Base-by-base conservation (phyloP, 2,797 vertebrate species). In the Anas bernieri region DNA sequence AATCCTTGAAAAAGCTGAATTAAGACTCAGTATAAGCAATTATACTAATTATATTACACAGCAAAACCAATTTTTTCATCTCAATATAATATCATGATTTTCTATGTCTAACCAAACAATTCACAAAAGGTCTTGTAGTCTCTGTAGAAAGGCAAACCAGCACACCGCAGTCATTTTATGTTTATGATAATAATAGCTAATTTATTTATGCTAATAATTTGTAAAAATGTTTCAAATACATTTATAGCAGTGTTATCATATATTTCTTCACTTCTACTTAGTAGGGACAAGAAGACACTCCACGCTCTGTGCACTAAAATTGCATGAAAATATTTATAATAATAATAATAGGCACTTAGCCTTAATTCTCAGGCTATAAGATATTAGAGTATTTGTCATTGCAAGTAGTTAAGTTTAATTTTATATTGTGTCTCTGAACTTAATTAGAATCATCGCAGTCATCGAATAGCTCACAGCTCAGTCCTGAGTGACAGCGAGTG, bases 401-500 rank as follows among this genome's bases (percentile, higher is more conserved):
- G 11, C 45, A 83, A 82, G 50, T 11, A 30, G 33, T 63, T 90
- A 33, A 74, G 31, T 68, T 75, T 59, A 2, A 18, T 61, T 72
- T 91, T 39, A 15, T 17, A 11, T 9, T 33, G 20, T 3, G 12
- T 21, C 14, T 55, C 46, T 69, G 55, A 66, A 68, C 30, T 8
- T 58, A 22, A 25, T 9, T 35, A 45, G 30, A 83, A 66, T 31
- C 3, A 2, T 58, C 0, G 0, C 68, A 35, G 62, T 23, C 66
- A 23, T 39, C 9, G 30, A 67, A 37, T 7, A 21, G 21, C 83
- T 77, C 10, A 10, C 0, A 0, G 45, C 62, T 93, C 41, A 2
- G 0, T 35, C 79, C 58, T 4, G 20, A 39, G 45, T 26, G 63
- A 37, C 0, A 2, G 21, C 0, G 0, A 75, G 21, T 12, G 13